Conservation (phyloP, 2,797 vertebrate species). For the Linurgus olivaceus region DNA sequence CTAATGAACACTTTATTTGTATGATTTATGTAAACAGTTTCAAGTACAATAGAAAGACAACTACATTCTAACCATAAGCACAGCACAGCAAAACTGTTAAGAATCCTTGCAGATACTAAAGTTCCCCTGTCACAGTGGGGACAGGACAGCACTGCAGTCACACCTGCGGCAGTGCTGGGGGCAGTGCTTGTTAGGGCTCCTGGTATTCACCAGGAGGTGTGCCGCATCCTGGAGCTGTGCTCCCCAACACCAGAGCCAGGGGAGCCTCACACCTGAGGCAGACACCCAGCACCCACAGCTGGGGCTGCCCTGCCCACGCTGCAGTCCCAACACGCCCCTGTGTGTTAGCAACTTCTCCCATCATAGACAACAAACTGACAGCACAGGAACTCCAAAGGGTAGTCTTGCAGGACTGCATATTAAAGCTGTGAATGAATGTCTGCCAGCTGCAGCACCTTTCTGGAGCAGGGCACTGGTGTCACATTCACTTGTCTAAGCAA, state of each 20-base stretch:
- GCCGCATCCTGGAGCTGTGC: neutral
- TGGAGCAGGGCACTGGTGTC: neutral
- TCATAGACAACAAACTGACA: neutral
- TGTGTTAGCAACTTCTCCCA: neutral
- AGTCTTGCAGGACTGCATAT: neutral
- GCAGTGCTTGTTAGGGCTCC: neutral
- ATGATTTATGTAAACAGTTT: neutral
- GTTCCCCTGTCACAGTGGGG: neutral
- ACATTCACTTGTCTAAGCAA: neutral
- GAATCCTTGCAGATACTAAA: neutral
- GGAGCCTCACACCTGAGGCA: neutral
- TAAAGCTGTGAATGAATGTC: neutral
- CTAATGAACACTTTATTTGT: neutral
- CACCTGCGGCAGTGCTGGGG: neutral
- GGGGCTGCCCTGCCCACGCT: neutral
- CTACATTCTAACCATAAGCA: neutral
- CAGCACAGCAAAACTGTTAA: neutral
- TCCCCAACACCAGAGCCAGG: neutral
- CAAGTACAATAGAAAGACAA: neutral
- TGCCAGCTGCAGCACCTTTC: neutral
- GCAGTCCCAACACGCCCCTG: accelerated
- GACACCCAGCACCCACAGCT: accelerated
- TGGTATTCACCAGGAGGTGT: neutral
- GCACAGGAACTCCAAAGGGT: accelerated
- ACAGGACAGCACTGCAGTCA: neutral